Evolutionary conservation across 2,888 invertebrate genomes (phyloP).

Genomic region (Branchipolynoe longqiensis): DNA sequence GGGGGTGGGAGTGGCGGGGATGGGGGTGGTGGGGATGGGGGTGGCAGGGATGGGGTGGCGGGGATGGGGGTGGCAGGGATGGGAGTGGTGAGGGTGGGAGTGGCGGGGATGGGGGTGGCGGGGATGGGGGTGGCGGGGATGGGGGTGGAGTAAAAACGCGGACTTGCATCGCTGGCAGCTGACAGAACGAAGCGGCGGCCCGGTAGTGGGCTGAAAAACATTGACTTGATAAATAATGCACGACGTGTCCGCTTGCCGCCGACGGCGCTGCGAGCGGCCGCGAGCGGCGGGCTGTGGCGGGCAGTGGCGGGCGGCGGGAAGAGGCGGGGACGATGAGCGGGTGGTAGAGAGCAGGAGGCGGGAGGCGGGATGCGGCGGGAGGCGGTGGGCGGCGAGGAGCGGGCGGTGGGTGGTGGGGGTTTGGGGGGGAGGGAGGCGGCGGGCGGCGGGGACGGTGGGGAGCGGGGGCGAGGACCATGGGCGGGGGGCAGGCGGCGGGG

Average conservation of each 20-base stretch:
- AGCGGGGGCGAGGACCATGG: neutral
- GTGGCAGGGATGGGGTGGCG: no score
- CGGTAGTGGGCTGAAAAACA: conserved; percentile 39
- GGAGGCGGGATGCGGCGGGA: neutral
- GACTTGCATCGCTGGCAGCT: conserved; percentile 7
- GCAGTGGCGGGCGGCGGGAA: conserved; percentile 3
- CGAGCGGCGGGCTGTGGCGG: neutral
- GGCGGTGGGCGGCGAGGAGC: neutral
- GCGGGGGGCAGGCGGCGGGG: neutral
- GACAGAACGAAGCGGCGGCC: conserved; percentile 10
- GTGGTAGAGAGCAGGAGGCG: neutral
- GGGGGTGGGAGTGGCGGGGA: no score
- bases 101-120: neutral
- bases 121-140: neutral
- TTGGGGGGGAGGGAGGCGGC: neutral
- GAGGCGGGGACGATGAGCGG: no score
- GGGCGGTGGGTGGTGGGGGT: neutral
- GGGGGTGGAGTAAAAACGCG: neutral
- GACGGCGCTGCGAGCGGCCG: neutral
- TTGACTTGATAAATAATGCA: conserved; percentile 47
- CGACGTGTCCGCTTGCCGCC: conserved; percentile 20
- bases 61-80: no score
- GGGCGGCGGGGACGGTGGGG: neutral
- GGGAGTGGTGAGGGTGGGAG: no score
- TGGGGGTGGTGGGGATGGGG: no score